Conservation (phyloP, 2,113 vertebrate genomes). For the Channa maculata region DNA sequence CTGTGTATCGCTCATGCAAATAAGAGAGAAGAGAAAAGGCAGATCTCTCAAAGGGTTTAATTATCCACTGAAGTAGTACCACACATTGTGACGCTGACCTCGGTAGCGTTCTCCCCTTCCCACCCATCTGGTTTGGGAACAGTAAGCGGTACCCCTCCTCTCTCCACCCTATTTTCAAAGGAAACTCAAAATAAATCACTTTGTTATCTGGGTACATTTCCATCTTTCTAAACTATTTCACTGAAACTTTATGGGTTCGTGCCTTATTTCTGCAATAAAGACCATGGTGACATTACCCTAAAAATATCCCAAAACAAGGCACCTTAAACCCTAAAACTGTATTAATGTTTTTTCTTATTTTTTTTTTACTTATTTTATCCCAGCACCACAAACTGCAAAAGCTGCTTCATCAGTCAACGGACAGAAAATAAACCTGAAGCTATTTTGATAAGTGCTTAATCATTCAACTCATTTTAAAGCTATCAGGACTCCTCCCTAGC, state of each 20-base stretch:
- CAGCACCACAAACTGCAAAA: no score
- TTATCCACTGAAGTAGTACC: slow-evolving; percentile 74
- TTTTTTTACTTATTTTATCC: no score
- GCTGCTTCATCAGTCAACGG: no score
- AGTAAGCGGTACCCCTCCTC: slow-evolving; percentile 32
- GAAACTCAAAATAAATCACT: slow-evolving; percentile 35
- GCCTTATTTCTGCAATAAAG: background rate
- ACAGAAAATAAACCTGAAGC: no score
- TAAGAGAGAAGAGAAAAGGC: slow-evolving; percentile 37
- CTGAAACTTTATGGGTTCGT: slow-evolving; percentile 17
- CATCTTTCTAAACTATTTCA: background rate
- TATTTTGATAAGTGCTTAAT: no score
- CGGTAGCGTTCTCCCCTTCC: slow-evolving; percentile 39
- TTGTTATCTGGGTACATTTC: background rate
- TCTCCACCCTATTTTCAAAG: slow-evolving; percentile 41
- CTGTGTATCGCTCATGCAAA: slow-evolving; percentile 37
- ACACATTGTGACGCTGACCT: slow-evolving; percentile 72
- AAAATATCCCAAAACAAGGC: background rate
- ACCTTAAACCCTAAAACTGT: background rate
- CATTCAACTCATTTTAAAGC: no score
- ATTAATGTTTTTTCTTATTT: no score
- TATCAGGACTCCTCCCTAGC: no score
- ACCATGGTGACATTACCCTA: background rate
- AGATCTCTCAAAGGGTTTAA: slow-evolving; percentile 78
- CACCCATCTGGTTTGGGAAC: slow-evolving; percentile 35